These are phyloP conservation scores for Heliconius aoede DNA, from an alignment of 2,888 invertebrate genomes.

Conservation along the genomic window DNA sequence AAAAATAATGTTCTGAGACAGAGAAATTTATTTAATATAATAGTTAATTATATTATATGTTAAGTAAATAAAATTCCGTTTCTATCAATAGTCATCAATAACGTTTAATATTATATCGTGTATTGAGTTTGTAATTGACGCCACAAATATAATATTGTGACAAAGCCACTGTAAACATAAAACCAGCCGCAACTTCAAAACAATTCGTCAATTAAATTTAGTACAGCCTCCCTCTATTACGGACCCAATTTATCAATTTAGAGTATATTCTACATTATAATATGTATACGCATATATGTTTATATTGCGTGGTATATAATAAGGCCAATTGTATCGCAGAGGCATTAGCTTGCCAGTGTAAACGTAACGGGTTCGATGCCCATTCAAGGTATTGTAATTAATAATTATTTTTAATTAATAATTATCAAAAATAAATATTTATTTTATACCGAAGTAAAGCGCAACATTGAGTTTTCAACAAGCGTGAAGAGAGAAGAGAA, in stretches of 20 bases:
- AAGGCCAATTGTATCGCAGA: too few species aligned
- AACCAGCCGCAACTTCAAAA: slow-evolving; percentile 44
- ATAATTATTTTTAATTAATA: too few species aligned
- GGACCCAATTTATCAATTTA: slow-evolving; percentile 27
- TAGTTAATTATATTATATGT: background rate
- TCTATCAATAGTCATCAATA: slow-evolving; percentile 26
- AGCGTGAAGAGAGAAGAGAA: too few species aligned
- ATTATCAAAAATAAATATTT: too few species aligned
- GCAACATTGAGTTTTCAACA: too few species aligned
- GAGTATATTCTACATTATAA: slow-evolving; percentile 3
- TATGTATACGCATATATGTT: slow-evolving; percentile 1
- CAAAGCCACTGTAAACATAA: slow-evolving; percentile 40
- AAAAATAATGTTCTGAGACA: background rate
- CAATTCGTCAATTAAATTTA: slow-evolving; percentile 50
- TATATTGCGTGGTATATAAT: background rate
- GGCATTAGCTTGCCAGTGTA: too few species aligned
- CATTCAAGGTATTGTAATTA: too few species aligned
- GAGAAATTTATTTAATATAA: background rate
- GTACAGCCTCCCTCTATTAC: slow-evolving; percentile 35
- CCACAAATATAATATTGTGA: slow-evolving; percentile 41
- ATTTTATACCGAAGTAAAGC: too few species aligned
- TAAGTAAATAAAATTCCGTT: slow-evolving; percentile 19
- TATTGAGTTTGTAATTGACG: slow-evolving; percentile 41
- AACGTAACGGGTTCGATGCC: too few species aligned
- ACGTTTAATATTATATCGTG: slow-evolving; percentile 35